phyloP scores from a whole-genome alignment of 37 sponge, comb jelly and placozoan genomes.

The Amphimedon queenslandica region DNA sequence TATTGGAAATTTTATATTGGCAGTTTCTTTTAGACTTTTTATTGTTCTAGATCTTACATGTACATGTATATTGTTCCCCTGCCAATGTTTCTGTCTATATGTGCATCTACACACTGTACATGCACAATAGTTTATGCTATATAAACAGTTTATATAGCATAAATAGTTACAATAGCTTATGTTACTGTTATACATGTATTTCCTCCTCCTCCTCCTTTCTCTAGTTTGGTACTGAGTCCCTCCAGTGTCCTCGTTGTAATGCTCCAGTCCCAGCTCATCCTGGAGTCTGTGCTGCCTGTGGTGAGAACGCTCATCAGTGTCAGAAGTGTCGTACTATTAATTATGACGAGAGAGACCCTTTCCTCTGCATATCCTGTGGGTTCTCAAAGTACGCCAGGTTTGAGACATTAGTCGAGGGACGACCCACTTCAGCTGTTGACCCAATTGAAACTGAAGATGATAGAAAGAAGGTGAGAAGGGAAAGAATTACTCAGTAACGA shows the following conservation, averaged over 20 bases:
- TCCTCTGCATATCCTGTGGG: constrained; percentile 92
- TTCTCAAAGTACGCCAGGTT: constrained; percentile 93
- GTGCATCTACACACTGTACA: no score
- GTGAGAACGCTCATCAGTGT: constrained; percentile 96
- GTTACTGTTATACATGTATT: background rate
- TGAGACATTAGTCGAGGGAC: constrained; percentile 57
- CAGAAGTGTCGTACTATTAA: constrained; percentile 97
- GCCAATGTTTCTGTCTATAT: background rate
- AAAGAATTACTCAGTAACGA: background rate
- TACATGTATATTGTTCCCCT: no score
- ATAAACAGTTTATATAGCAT: background rate
- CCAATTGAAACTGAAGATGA: constrained; percentile 92
- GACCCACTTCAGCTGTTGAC: constrained; percentile 80
- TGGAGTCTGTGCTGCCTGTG: constrained; percentile 88
- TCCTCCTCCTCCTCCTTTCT: background rate
- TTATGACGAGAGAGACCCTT: constrained; percentile 96
- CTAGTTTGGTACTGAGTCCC: constrained; percentile 77
- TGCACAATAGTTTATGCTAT: no score
- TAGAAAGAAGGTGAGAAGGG: constrained; percentile 59
- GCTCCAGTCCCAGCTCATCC: constrained; percentile 87
- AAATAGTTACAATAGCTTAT: background rate
- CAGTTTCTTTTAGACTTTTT: no score
- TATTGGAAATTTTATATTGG: no score
- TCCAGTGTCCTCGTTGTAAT: constrained; percentile 96
- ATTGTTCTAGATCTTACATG: no score